Conservation (phyloP, 2,888 invertebrate species). For the Fragum sueziense region DNA sequence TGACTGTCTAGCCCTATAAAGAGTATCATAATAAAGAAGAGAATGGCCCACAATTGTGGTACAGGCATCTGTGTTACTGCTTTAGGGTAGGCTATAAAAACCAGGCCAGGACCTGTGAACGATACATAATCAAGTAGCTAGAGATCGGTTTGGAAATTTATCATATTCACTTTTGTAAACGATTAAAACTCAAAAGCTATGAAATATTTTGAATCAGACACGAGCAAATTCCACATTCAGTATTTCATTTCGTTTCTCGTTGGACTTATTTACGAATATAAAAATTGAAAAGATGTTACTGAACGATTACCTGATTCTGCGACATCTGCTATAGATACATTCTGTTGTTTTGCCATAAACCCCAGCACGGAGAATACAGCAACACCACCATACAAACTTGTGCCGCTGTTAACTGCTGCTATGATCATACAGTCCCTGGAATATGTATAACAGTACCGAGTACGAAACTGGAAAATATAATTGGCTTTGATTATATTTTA, state of each 20-base stretch:
- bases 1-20: constrained; percentile 52
- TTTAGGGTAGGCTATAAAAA: constrained; percentile 54
- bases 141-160: no score
- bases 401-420: constrained; percentile 53
- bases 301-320: constrained; percentile 49
- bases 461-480: no score
- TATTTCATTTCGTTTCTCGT: no score
- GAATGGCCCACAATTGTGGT: constrained; percentile 41
- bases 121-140: no score
- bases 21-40: constrained; percentile 51
- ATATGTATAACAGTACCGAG: no score
- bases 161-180: no score
- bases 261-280: no score
- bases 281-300: no score
- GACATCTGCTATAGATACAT: constrained; percentile 44
- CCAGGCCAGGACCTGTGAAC: constrained; percentile 50
- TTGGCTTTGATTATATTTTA: no score
- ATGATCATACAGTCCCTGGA: constrained; percentile 57
- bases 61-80: constrained; percentile 54
- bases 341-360: constrained; percentile 50
- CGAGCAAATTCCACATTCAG: no score
- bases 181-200: no score
- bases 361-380: constrained; percentile 52
- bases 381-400: constrained; percentile 49
- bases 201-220: no score